Percentiles rank a stretch among this genome's conserved stretches.
phyloP scores from a whole-genome alignment of 2,888 invertebrate species.

The Hirtodrosophila alboralis region DNA sequence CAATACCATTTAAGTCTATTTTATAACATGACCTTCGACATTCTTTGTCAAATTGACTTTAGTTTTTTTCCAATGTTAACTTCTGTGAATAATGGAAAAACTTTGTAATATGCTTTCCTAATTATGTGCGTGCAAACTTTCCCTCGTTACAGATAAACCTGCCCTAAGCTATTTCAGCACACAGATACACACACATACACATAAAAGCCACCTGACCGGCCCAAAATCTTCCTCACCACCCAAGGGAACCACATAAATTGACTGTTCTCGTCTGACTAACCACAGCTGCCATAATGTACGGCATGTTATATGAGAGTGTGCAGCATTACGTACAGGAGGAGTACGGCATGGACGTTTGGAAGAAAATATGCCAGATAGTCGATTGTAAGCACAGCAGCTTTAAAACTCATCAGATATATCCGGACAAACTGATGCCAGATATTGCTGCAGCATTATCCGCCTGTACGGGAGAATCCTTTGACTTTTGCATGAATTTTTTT shows the following conservation, averaged over 20 bases:
- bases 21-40: conserved; percentile 26
- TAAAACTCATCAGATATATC: conserved; percentile 93
- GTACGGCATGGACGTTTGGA: conserved; percentile 92
- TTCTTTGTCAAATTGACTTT: conserved; percentile 42
- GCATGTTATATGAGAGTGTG: conserved; percentile 93
- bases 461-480: conserved; percentile 87
- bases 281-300: conserved; percentile 87
- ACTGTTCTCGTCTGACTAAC: conserved; percentile 5
- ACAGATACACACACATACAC: conserved; percentile 8
- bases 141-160: conserved; percentile 61
- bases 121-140: conserved; percentile 59
- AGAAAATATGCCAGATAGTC: conserved; percentile 88
- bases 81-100: conserved; percentile 57
- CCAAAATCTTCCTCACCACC: not conserved
- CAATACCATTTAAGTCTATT: not conserved
- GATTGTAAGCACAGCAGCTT: conserved; percentile 90
- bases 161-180: conserved; percentile 31
- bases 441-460: conserved; percentile 90
- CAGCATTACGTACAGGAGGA: conserved; percentile 92
- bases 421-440: conserved; percentile 91
- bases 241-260: conserved; percentile 13
- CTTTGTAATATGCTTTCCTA: conserved; percentile 41
- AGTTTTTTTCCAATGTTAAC: conserved; percentile 33
- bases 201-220: conserved; percentile 12
- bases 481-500: conserved; percentile 93